Percentiles rank a stretch among this genome's conserved stretches.
Conservation (phyloP, 2,113 vertebrate species). For the Engraulis encrasicolus region DNA sequence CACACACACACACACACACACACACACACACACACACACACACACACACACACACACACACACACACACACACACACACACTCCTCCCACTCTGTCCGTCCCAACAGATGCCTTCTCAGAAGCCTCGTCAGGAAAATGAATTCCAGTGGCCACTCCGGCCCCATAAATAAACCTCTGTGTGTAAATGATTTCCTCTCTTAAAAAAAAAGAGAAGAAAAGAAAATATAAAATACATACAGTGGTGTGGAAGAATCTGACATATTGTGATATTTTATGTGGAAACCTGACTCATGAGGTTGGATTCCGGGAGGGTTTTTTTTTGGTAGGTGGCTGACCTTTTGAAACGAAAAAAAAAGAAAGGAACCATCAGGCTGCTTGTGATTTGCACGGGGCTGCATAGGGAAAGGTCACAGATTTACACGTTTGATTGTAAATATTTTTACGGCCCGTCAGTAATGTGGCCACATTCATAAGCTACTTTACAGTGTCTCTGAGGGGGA, state of each 20-base stretch:
- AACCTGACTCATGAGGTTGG: too few relatives aligned
- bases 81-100: background rate
- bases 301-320: too few relatives aligned
- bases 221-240: too few relatives aligned
- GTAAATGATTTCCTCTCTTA: background rate
- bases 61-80: too few relatives aligned
- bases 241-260: too few relatives aligned
- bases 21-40: too few relatives aligned
- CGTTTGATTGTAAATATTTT: conserved; percentile 39
- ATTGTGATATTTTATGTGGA: too few relatives aligned
- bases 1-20: too few relatives aligned
- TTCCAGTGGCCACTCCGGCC: conserved; percentile 42
- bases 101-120: conserved; percentile 45
- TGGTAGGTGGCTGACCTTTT: too few relatives aligned
- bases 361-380: background rate
- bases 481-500: background rate
- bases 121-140: conserved; percentile 59
- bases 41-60: too few relatives aligned
- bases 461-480: conserved; percentile 5
- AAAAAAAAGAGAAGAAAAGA: background rate
- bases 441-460: background rate
- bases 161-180: conserved; percentile 44
- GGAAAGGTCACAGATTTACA: conserved; percentile 16
- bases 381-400: conserved; percentile 25
- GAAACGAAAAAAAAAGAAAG: conserved; percentile 12